These are phyloP conservation scores for Eudasyphora cyanicolor DNA, from an alignment of 2,888 invertebrate species.

Conservation along the genomic window DNA sequence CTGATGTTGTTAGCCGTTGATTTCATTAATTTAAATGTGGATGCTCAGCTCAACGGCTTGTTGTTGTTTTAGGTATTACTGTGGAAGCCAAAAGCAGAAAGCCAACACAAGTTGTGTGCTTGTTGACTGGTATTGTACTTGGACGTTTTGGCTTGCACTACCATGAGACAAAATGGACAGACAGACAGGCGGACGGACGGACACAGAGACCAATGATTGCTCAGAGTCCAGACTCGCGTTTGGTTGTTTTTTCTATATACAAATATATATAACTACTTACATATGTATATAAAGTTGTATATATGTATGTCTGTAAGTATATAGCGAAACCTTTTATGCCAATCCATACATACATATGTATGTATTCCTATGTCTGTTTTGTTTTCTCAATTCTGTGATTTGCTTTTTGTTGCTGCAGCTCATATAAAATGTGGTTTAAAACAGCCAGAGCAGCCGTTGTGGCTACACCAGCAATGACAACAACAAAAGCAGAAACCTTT, in stretches of 20 bases:
- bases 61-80: no score
- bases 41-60: slow-evolving; percentile 7
- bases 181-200: no score
- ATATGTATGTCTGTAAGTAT: neutral
- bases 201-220: slow-evolving; percentile 1
- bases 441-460: neutral
- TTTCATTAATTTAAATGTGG: slow-evolving; percentile 35
- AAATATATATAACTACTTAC: neutral
- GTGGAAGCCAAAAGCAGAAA: neutral
- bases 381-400: slow-evolving; percentile 19
- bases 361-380: neutral
- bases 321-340: slow-evolving; percentile 34
- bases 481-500: slow-evolving; percentile 36
- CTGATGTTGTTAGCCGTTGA: slow-evolving; percentile 32
- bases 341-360: neutral
- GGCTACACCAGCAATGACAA: slow-evolving; percentile 32
- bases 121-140: neutral
- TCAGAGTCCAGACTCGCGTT: neutral
- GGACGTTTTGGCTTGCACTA: neutral
- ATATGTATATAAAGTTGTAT: neutral
- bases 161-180: neutral
- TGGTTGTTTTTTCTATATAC: neutral
- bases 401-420: neutral
- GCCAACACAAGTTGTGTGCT: neutral
- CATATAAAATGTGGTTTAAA: slow-evolving; percentile 15